Conservation (phyloP, 2,888 invertebrate species). For the Cloeon dipterum region DNA sequence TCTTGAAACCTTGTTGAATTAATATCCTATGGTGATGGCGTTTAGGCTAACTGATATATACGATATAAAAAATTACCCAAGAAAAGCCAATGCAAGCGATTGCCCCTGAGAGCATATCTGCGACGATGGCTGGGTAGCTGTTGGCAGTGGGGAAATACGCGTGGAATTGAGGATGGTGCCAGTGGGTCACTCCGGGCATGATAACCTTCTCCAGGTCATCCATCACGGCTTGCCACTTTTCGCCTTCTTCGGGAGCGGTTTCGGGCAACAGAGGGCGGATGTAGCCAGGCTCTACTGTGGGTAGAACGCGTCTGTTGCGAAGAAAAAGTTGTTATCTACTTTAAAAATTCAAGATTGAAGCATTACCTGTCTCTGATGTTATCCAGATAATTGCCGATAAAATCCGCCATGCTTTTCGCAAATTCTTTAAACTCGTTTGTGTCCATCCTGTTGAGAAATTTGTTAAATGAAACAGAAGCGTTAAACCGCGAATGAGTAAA, state of each 20-base stretch:
- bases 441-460: no score
- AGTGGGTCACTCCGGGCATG: conserved; percentile 60
- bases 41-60: no score
- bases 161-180: conserved; percentile 90
- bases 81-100: conserved; percentile 92
- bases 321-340: not conserved
- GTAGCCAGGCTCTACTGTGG: conserved; percentile 34
- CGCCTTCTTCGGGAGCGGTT: conserved; percentile 26
- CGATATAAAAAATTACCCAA: no score
- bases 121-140: conserved; percentile 82
- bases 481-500: no score
- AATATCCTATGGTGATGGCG: no score
- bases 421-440: conserved; percentile 61
- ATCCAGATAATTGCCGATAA: conserved; percentile 80
- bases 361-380: conserved; percentile 76
- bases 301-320: conserved; percentile 23
- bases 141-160: conserved; percentile 89
- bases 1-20: no score
- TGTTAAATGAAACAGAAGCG: no score
- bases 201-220: conserved; percentile 33
- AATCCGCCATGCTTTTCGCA: conserved; percentile 85
- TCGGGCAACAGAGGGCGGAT: conserved; percentile 27
- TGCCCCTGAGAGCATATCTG: conserved; percentile 84
- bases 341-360: not conserved
- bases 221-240: conserved; percentile 30